Conservation (phyloP, 2,113 vertebrate species). For the Macrotus californicus region DNA sequence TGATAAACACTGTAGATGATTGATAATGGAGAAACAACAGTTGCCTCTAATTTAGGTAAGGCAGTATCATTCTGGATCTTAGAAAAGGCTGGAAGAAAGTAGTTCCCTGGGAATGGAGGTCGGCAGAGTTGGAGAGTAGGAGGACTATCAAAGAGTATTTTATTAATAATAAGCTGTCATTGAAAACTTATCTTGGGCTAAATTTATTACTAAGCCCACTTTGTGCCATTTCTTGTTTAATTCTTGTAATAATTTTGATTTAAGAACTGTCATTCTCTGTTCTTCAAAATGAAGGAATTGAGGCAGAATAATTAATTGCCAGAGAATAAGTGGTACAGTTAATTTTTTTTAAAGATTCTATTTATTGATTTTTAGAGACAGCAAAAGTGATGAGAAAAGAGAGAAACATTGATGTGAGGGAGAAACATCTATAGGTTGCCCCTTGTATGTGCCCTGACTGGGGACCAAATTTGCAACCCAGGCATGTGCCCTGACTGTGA, state of each 20-base stretch:
- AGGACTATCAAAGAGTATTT: background rate
- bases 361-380: no score
- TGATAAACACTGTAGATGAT: background rate
- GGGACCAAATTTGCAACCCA: no score
- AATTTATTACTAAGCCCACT: background rate
- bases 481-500: no score
- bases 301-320: background rate
- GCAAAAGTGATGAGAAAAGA: no score
- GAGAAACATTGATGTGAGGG: no score
- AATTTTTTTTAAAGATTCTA: background rate
- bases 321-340: background rate
- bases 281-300: background rate
- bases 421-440: no score
- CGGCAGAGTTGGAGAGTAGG: background rate
- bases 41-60: constrained; percentile 16
- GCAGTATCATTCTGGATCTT: background rate
- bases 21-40: background rate
- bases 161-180: constrained; percentile 9
- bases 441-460: no score
- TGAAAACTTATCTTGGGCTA: background rate
- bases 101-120: background rate
- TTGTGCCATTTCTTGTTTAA: background rate
- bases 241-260: background rate
- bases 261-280: background rate
- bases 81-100: background rate